Evolutionary conservation across 2,113 vertebrate species (phyloP).

Genomic region (Etheostoma spectabile): DNA sequence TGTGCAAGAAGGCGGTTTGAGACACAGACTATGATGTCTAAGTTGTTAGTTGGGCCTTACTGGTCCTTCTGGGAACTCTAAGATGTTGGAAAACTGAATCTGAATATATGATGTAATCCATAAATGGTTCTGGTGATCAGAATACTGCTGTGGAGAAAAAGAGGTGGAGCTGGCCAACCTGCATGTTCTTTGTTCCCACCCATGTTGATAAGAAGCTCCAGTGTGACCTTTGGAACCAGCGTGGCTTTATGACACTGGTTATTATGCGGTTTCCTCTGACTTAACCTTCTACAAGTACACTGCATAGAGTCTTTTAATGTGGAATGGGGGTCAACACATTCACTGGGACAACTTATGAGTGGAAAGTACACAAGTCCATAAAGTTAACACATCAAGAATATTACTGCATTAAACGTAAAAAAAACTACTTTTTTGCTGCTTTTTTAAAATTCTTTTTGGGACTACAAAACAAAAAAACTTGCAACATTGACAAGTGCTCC

Average conservation of each 20-base stretch:
- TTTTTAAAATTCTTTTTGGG: too few species aligned
- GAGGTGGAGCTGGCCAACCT: not conserved
- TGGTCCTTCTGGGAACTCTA: too few species aligned
- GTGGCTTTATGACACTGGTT: slow-evolving; percentile 37
- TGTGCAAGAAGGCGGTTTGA: too few species aligned
- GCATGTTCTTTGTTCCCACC: slow-evolving; percentile 23
- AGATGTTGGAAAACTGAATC: too few species aligned
- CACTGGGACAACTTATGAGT: not conserved
- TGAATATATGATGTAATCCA: not conserved
- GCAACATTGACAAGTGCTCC: too few species aligned
- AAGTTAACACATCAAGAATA: too few species aligned
- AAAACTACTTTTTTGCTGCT: too few species aligned
- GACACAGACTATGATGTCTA: too few species aligned
- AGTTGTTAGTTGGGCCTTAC: not conserved
- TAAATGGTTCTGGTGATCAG: not conserved
- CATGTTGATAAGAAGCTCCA: slow-evolving; percentile 41
- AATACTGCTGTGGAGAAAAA: not conserved
- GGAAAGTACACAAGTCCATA: not conserved
- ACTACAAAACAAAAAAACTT: too few species aligned
- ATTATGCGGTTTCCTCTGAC: slow-evolving; percentile 4
- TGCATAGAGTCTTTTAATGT: not conserved
- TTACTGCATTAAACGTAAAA: too few species aligned
- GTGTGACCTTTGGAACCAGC: slow-evolving; percentile 63
- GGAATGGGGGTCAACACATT: not conserved
- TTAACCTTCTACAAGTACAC: not conserved